Conservation (phyloP, 92 coral and sea anemone species). For the Virgularia gustaviana region DNA sequence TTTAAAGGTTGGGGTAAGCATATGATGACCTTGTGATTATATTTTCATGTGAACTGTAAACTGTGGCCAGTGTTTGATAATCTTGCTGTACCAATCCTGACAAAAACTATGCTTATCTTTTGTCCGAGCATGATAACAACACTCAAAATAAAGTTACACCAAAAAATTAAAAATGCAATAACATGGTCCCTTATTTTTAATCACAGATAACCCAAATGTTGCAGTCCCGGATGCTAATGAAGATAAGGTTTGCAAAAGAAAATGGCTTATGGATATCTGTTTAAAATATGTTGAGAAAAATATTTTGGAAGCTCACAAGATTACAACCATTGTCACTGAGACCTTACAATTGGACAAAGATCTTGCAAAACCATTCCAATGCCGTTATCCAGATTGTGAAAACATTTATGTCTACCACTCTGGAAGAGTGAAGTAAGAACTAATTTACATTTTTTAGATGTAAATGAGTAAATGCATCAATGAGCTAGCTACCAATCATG, state of each 20-base stretch:
- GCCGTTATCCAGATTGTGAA: conserved; percentile 42
- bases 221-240: conserved; percentile 2
- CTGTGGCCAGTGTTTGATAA: no score
- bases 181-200: no score
- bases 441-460: background rate
- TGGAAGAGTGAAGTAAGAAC: conserved; percentile 35
- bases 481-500: background rate
- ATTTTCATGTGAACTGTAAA: no score
- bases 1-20: no score
- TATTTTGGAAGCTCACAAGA: conserved; percentile 26
- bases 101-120: no score
- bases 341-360: conserved; percentile 15
- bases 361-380: conserved; percentile 13
- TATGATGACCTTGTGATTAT: no score
- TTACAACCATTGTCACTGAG: background rate
- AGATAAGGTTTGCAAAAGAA: background rate
- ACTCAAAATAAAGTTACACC: no score
- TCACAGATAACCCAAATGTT: background rate
- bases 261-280: conserved; percentile 53
- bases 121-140: no score
- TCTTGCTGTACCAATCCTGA: no score
- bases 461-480: background rate
- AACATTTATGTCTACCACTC: conserved; percentile 32
- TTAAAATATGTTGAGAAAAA: conserved; percentile 38
- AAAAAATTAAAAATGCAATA: no score